Base-by-base conservation (phyloP, 2,888 invertebrate species). In the Hemithea aestivaria region DNA sequence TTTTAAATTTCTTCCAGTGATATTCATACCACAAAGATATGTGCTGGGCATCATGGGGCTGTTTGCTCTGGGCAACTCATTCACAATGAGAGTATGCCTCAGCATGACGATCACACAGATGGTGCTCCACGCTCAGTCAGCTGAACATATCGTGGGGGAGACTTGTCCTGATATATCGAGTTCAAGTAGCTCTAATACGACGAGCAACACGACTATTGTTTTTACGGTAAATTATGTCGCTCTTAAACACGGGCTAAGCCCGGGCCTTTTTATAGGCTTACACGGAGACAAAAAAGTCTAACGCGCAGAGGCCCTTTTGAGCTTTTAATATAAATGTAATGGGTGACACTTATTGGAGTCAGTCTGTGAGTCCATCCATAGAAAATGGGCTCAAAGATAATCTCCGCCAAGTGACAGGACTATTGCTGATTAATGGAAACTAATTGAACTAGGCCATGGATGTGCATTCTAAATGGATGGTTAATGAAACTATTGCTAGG, bases 21-120 rank as follows among this genome's bases (percentile, higher is more conserved):
- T 88, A 41, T 53, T 90, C n/a, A 87, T 92, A 49, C 91, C 91
- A 0, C 93, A 93, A 63, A 85, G 93, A 11, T 91, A 92, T 70
- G 88, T 93, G 24, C 73, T 93, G 52, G 90, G 91, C 39, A 68
- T 93, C 5, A 88, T 93, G 90, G 92, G 93, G 6, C 88, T 93
- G 48, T 79, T 93, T 44, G 93, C 91, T 0, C 73, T 93, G 39
- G 88, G 91, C 20, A 93, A 92, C 63, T 91, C 93, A 4, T 93
- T 91, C 60, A 91, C 92, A 20, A 93, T 93, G 92, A 82, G 93
- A 10, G 90, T 92, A 1, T 91, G 91, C 45, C 83, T 93, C 8
- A 92, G 92, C 25, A 90, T 92, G 62, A 91, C 92, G 1, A 92
- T 93, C 21, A 92, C 92, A 1, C 90, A 91, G 53, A 91, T 93